Evolutionary conservation across 2,888 invertebrate genomes (phyloP).

Genomic region (Leptopterna dolabrata): DNA sequence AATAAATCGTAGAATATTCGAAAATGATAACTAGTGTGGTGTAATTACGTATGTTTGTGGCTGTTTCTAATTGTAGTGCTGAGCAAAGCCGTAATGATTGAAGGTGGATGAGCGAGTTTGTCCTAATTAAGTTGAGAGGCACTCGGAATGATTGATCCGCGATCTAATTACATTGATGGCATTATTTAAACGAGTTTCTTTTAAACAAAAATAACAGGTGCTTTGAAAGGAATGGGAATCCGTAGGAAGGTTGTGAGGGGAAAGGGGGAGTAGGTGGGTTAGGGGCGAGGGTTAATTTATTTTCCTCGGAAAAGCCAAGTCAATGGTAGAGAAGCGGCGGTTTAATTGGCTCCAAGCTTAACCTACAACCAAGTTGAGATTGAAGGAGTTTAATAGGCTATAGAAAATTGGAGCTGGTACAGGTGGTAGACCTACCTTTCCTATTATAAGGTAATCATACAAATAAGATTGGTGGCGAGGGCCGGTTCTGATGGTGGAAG

Average conservation of each 20-base stretch:
- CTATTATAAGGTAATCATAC: conserved; percentile 57
- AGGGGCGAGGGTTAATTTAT: conserved; percentile 35
- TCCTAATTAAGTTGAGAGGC: conserved; percentile 12
- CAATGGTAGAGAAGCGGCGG: conserved; percentile 33
- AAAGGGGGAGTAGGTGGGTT: neutral
- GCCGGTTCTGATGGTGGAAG: neutral
- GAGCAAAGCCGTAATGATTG: too few relatives aligned
- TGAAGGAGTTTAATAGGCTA: conserved; percentile 56
- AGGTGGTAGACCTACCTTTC: conserved; percentile 48
- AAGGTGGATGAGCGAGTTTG: neutral
- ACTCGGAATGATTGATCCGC: conserved; percentile 38
- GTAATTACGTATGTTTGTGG: neutral
- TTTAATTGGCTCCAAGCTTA: conserved; percentile 44
- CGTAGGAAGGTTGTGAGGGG: neutral
- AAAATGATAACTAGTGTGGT: too few relatives aligned
- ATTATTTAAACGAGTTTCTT: conserved; percentile 27
- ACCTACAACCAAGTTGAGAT: conserved; percentile 52
- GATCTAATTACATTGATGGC: conserved; percentile 36
- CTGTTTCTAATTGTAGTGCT: too few relatives aligned
- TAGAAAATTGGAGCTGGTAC: conserved; percentile 52
- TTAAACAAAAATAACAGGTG: conserved; percentile 41
- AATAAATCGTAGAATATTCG: too few relatives aligned
- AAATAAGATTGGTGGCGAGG: conserved; percentile 51
- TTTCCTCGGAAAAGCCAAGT: conserved; percentile 39
- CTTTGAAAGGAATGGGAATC: neutral